These are phyloP conservation scores for Cladorhizidae sp. DNA, from an alignment of 37 sponge, comb jelly and placozoan species.

Conservation along the genomic window DNA sequence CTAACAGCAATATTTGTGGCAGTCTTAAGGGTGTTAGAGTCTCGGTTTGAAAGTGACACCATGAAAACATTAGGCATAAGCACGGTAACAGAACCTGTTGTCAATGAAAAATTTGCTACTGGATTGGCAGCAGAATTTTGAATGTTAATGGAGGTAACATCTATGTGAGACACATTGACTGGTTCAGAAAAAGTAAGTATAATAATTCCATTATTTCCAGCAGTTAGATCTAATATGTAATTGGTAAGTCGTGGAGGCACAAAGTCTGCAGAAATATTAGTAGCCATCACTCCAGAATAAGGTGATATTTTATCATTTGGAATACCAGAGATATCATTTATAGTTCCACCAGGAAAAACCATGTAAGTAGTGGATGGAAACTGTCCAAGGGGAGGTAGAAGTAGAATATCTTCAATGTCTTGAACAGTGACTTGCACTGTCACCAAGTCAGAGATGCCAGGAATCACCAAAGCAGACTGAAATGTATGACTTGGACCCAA, in stretches of 20 bases:
- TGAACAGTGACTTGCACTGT: conserved; percentile 20
- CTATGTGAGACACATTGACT: conserved; percentile 54
- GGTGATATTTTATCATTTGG: conserved; percentile 42
- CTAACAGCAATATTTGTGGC: conserved; percentile 52
- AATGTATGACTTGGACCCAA: conserved; percentile 43
- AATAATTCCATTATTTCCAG: conserved; percentile 60
- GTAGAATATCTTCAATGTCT: conserved; percentile 59
- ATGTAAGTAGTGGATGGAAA: conserved; percentile 67
- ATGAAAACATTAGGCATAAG: conserved; percentile 15
- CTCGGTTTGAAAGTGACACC: conserved; percentile 41
- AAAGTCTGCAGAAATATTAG: conserved; percentile 71
- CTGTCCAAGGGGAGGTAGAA: conserved; percentile 77
- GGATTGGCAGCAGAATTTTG: conserved; percentile 38
- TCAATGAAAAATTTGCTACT: conserved; percentile 32
- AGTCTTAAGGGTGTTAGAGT: conserved; percentile 72
- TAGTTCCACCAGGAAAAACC: conserved; percentile 49
- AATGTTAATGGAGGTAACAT: conserved; percentile 42
- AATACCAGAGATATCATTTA: conserved; percentile 75
- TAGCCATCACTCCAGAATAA: conserved; percentile 48
- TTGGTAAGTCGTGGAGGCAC: conserved; percentile 65
- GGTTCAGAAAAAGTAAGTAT: conserved; percentile 75
- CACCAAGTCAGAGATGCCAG: conserved; percentile 36
- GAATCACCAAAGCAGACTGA: conserved; percentile 31
- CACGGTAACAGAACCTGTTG: conserved; percentile 11
- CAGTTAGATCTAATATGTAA: conserved; percentile 76